Percentiles rank a stretch among this genome's conserved stretches.
phyloP scores from a whole-genome alignment of 1,140 invertebrate genomes.

The Lepidurus arcticus region DNA sequence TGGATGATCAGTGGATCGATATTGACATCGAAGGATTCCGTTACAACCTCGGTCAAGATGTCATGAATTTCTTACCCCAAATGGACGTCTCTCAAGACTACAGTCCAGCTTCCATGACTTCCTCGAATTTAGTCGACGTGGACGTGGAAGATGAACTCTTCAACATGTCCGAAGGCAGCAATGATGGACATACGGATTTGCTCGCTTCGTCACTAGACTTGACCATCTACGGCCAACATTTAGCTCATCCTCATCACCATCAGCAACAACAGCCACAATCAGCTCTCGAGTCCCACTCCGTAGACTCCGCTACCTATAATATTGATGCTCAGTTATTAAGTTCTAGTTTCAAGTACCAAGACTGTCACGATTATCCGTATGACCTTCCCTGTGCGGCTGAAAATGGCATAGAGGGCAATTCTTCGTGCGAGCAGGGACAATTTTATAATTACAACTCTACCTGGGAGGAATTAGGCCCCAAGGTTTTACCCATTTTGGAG shows the following conservation, averaged over 20 bases:
- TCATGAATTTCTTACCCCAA: background rate
- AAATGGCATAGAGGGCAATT: background rate
- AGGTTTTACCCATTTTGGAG: conserved; percentile 32
- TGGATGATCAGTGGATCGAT: conserved; percentile 20
- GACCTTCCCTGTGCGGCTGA: conserved; percentile 9
- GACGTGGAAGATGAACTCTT: conserved; percentile 34
- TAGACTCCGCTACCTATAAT: background rate
- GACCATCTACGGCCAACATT: conserved; percentile 33
- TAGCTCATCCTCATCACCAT: background rate
- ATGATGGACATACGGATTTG: conserved; percentile 30
- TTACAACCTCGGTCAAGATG: conserved; percentile 12
- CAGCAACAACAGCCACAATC: conserved; percentile 12
- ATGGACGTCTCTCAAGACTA: conserved; percentile 25
- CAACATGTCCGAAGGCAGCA: conserved; percentile 28
- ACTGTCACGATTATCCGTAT: conserved; percentile 19
- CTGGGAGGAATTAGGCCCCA: conserved; percentile 27
- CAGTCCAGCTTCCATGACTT: conserved; percentile 30
- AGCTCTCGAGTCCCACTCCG: background rate
- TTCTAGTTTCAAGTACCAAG: conserved; percentile 2
- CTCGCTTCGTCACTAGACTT: conserved; percentile 30
- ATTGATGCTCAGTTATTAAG: background rate
- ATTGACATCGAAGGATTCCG: conserved; percentile 22
- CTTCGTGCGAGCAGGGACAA: background rate
- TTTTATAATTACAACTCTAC: background rate
- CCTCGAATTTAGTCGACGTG: conserved; percentile 25